Evolutionary conservation across 2,888 invertebrate species (phyloP).

Genomic region (Belgica antarctica): DNA sequence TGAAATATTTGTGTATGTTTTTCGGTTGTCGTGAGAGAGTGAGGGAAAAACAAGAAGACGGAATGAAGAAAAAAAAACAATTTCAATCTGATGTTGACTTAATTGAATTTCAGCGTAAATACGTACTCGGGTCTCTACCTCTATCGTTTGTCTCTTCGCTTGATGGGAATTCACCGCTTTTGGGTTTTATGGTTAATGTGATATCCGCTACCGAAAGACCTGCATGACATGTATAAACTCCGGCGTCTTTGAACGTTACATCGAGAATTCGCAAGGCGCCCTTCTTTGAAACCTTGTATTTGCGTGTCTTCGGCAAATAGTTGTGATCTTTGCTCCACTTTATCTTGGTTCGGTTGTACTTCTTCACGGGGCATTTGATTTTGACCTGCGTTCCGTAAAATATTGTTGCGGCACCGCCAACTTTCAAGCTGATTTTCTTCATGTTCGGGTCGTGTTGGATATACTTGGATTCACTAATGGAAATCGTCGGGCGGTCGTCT

Average conservation of each 20-base stretch:
- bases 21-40: not conserved
- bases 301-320: conserved; percentile 72
- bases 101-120: conserved; percentile 49
- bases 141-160: conserved; percentile 75
- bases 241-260: conserved; percentile 76
- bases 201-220: conserved; percentile 79
- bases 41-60: not conserved
- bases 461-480: conserved; percentile 71
- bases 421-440: conserved; percentile 66
- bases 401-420: conserved; percentile 86
- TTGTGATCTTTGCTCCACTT: conserved; percentile 87
- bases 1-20: conserved; percentile 5
- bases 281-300: conserved; percentile 85
- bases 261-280: conserved; percentile 84
- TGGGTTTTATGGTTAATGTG: conserved; percentile 73
- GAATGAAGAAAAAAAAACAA: conserved; percentile 13
- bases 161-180: conserved; percentile 75
- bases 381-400: conserved; percentile 89
- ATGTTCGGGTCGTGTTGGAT: conserved; percentile 80
- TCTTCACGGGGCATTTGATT: conserved; percentile 89
- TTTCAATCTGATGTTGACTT: conserved; percentile 25
- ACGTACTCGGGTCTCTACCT: conserved; percentile 53
- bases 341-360: conserved; percentile 73
- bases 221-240: conserved; percentile 82
- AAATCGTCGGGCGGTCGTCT: conserved; percentile 70